Evolutionary conservation across 2,113 vertebrate species (phyloP), one percentile per base, ranked within the genome.

Genomic region (Cyprinus carpio): DNA sequence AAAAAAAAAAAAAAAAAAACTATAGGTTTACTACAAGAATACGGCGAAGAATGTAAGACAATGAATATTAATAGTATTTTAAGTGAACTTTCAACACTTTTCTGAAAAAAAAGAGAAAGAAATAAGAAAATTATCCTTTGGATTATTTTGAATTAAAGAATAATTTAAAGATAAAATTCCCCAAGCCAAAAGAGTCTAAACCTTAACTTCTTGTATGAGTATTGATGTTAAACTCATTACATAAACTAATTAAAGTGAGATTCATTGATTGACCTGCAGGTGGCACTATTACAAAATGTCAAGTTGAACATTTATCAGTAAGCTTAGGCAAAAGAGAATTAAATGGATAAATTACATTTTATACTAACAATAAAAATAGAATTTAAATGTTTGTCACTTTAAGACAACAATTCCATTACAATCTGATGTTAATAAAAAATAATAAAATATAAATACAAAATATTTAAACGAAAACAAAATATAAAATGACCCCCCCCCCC

Each of bases 1-100:
- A n/a, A n/a, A n/a, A n/a, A n/a, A n/a, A n/a, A 15, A 8, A 75
- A 92, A n/a, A n/a, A n/a, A n/a, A 90, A 84, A 91, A 90, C 91
- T 87, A 86, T 89, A 91, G 89, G 90, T 93, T 90, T 89, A 92
- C 91, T 92, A 8, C 13, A 40, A 37, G 15, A 49, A 83, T 18
- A 15, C 0, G 27, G 64, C 1, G 27, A 67, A 67, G 64, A 29
- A 40, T 71, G 67, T 10, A 40, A 40, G 20, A 71, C 18, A 69
- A 69, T 20, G 4, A 7, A 37, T 37, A 23, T 37, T 34, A 34
- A 34, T 67, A 31, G 2, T 1, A 31, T 31, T 67, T 65, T 69
- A 34, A 20, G 67, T 69, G 31, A 69, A 69, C 20, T 69, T 69
- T 34, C 8, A 69, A 69, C 65, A 34, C 15, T 67, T 67, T 67